Evolutionary conservation across 2,888 invertebrate genomes (phyloP).

Genomic region (Eueremaeus valkanovi): DNA sequence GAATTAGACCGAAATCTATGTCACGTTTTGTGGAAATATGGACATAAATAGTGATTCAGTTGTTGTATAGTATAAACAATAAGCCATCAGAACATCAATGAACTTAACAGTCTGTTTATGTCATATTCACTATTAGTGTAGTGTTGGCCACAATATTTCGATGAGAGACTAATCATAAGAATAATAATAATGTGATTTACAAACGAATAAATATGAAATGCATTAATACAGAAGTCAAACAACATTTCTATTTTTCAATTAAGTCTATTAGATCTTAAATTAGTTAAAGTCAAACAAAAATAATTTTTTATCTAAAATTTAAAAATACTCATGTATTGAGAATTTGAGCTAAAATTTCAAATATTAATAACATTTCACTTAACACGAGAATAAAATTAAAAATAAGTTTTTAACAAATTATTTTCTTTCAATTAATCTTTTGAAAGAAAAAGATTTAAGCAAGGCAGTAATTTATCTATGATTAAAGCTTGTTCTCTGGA

Average conservation of each 20-base stretch:
- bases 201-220: neutral
- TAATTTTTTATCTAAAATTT: too few species aligned
- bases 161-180: neutral
- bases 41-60: neutral
- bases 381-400: too few species aligned
- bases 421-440: too few species aligned
- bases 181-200: neutral
- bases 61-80: neutral
- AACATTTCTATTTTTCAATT: neutral
- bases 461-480: neutral
- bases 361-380: too few species aligned
- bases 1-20: neutral
- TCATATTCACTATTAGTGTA: neutral
- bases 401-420: too few species aligned
- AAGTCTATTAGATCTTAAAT: neutral
- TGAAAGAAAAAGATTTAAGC: too few species aligned
- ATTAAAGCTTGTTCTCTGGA: too few species aligned
- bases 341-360: too few species aligned
- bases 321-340: too few species aligned
- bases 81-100: neutral
- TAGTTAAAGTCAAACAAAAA: neutral
- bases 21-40: neutral
- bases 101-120: neutral
- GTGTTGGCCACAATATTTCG: neutral
- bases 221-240: neutral